phyloP scores from a whole-genome alignment of 2,888 invertebrate genomes.

The Apocheima hispidaria region DNA sequence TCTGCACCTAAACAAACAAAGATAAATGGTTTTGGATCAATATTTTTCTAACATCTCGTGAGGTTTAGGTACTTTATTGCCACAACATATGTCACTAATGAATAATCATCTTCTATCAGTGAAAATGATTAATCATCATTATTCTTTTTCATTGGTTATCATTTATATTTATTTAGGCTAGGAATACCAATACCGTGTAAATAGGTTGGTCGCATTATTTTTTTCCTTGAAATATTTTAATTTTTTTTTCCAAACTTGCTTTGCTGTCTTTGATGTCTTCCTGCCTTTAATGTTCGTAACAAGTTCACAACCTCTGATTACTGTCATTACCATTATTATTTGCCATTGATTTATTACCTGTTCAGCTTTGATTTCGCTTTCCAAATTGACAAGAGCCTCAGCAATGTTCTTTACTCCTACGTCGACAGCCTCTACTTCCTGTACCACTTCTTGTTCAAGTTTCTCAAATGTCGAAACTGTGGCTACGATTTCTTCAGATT shows the following conservation, averaged over 20 bases:
- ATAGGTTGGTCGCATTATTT: no score
- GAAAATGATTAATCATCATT: no score
- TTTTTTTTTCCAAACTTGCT: no score
- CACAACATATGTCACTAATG: no score
- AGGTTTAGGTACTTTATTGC: neutral
- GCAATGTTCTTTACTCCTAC: constrained; percentile 65
- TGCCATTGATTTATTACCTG: constrained; percentile 56
- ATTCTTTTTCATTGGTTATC: no score
- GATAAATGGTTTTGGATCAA: neutral
- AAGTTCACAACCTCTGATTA: no score
- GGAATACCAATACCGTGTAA: no score
- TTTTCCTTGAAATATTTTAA: no score
- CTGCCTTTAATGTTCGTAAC: no score
- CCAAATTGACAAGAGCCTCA: constrained; percentile 64
- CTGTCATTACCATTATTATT: neutral
- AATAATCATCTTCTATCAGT: no score
- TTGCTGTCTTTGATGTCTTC: no score
- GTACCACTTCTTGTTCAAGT: constrained; percentile 36
- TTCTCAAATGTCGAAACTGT: constrained; percentile 40
- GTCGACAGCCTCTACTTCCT: constrained; percentile 45
- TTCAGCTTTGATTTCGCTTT: constrained; percentile 62
- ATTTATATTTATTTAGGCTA: no score
- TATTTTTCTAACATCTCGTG: neutral
- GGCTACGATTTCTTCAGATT: constrained; percentile 30
- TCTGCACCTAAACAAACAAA: constrained; percentile 40